A percentile compares a stretch with the other conserved stretches of the same genome.
Evolutionary conservation across 2,888 invertebrate genomes (phyloP).

Genomic region (Drosophila silvestris): DNA sequence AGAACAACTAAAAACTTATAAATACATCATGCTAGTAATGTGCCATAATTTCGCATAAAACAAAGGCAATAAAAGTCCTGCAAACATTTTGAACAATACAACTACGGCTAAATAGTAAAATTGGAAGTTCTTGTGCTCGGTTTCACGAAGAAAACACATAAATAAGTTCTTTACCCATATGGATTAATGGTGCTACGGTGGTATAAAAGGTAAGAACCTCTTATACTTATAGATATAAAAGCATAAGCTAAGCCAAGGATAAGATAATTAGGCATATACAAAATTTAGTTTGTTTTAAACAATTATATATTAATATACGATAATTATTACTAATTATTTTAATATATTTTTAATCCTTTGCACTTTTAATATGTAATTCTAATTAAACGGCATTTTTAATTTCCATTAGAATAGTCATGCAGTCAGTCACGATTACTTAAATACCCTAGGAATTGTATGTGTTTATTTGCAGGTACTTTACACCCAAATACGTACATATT

Average conservation of each 20-base stretch:
- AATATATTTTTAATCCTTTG: no score
- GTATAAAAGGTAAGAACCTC: slow-evolving; percentile 1
- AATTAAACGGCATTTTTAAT: not conserved
- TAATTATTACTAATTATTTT: not conserved
- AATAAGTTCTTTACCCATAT: slow-evolving; percentile 40
- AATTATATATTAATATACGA: not conserved
- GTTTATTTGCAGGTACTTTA: no score
- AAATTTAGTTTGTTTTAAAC: not conserved
- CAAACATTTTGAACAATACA: slow-evolving; percentile 31
- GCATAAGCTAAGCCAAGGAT: not conserved
- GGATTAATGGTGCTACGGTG: slow-evolving; percentile 30
- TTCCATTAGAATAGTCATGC: not conserved
- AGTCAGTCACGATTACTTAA: not conserved
- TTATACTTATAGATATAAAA: not conserved
- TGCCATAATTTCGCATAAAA: slow-evolving; percentile 64
- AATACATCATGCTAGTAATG: slow-evolving; percentile 71
- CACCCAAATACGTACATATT: not conserved
- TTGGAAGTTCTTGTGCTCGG: not conserved
- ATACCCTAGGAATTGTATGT: slow-evolving; percentile 5
- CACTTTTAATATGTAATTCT: not conserved
- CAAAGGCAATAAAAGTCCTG: slow-evolving; percentile 39
- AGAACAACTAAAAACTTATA: slow-evolving; percentile 67
- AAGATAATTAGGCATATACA: not conserved
- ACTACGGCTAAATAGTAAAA: not conserved
- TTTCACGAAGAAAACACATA: slow-evolving; percentile 31